phyloP scores from a whole-genome alignment of 2,888 invertebrate genomes.

The Macropis europaea region DNA sequence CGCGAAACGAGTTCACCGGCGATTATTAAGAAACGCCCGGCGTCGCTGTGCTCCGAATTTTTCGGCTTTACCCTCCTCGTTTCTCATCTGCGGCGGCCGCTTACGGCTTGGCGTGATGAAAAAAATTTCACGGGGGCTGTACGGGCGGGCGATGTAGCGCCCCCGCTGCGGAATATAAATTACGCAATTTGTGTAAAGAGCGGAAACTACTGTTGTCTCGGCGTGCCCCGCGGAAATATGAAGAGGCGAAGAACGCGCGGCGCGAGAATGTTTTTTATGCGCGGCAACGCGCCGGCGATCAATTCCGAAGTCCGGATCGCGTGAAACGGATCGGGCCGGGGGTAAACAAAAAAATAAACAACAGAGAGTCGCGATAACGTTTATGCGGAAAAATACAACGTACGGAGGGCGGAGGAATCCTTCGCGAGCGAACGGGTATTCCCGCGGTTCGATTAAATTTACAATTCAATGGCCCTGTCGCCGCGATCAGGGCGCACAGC shows the following conservation, averaged over 20 bases:
- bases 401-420: background rate
- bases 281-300: conserved; percentile 13
- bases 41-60: conserved; percentile 18
- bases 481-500: background rate
- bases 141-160: conserved; percentile 42
- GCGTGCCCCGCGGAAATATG: background rate
- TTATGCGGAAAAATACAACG: conserved; percentile 4
- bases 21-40: conserved; percentile 38
- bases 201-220: conserved; percentile 30
- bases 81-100: conserved; percentile 11
- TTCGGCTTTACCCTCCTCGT: conserved; percentile 19
- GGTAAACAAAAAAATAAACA: background rate
- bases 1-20: too few relatives aligned
- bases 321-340: conserved; percentile 20
- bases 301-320: conserved; percentile 10
- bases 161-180: conserved; percentile 61
- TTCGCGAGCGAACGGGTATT: background rate
- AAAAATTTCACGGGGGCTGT: conserved; percentile 44
- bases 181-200: conserved; percentile 66
- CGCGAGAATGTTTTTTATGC: conserved; percentile 12
- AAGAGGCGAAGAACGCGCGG: background rate
- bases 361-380: too few relatives aligned
- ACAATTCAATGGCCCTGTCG: background rate
- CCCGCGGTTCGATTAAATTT: background rate
- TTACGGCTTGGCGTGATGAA: conserved; percentile 16